These are phyloP conservation scores for Psittacula echo DNA, from an alignment of 2,797 vertebrate genomes.

Conservation along the genomic window DNA sequence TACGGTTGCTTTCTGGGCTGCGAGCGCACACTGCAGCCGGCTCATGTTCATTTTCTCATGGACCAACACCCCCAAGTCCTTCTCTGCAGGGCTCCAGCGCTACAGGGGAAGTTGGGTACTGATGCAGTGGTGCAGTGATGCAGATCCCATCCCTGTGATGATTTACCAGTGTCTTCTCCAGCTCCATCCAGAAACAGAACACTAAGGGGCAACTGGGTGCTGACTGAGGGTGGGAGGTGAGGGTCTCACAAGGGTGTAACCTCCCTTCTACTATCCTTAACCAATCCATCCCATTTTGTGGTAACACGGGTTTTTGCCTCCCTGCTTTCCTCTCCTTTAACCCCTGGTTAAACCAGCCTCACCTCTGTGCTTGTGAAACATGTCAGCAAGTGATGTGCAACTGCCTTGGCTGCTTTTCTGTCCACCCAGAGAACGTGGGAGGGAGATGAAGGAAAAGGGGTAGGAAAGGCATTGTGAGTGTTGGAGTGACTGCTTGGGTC, in stretches of 20 bases:
- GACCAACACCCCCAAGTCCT: too few species aligned
- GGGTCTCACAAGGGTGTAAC: slow-evolving; percentile 82
- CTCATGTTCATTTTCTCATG: too few species aligned
- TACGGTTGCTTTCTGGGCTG: too few species aligned
- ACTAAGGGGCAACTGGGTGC: not conserved
- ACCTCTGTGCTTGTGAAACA: not conserved
- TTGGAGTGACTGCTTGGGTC: not conserved
- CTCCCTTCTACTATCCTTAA: slow-evolving; percentile 79
- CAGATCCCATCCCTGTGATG: not conserved
- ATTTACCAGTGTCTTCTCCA: not conserved
- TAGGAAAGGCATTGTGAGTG: accelerated
- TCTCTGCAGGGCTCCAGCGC: not conserved
- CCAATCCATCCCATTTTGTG: slow-evolving; percentile 76
- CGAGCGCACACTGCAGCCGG: too few species aligned
- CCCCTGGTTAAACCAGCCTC: not conserved
- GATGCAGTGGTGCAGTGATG: not conserved
- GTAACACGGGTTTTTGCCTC: slow-evolving; percentile 70
- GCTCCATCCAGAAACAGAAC: not conserved
- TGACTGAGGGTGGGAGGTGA: slow-evolving; percentile 79
- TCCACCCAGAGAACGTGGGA: not conserved
- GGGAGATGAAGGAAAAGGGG: not conserved
- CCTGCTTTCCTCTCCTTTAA: slow-evolving; percentile 26
- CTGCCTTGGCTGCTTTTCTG: not conserved
- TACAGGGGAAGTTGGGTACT: not conserved
- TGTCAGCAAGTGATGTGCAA: not conserved